Conservation (phyloP, 1,140 invertebrate species). For the Drosophila mauritiana region DNA sequence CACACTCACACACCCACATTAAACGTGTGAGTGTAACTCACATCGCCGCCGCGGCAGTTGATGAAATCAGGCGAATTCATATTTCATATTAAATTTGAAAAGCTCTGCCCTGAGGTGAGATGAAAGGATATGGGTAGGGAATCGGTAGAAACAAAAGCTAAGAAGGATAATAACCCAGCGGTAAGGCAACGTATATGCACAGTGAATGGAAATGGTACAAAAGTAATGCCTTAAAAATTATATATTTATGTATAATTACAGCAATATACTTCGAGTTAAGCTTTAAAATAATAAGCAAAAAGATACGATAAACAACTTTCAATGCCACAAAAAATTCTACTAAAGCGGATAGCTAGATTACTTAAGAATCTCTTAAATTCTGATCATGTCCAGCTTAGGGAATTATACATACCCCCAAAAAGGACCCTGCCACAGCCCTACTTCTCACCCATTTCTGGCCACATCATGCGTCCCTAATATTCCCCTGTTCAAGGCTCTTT, state of each 20-base stretch:
- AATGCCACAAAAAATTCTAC: neutral
- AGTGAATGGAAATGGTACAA: neutral
- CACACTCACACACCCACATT: conserved; percentile 9
- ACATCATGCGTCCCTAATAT: conserved; percentile 1
- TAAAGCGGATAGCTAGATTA: neutral
- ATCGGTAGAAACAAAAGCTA: neutral
- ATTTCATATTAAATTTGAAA: conserved; percentile 49
- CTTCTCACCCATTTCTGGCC: neutral
- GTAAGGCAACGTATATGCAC: neutral
- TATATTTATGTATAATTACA: no score
- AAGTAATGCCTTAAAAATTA: neutral
- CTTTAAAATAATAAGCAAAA: no score
- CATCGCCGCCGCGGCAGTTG: conserved; percentile 32
- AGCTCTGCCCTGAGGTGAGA: conserved; percentile 8
- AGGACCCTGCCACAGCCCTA: neutral
- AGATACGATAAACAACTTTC: neutral
- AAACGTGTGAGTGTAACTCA: conserved; percentile 18
- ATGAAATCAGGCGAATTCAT: conserved; percentile 51
- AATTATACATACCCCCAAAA: neutral
- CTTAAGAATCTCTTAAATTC: neutral
- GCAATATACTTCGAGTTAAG: no score
- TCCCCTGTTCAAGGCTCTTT: conserved; percentile 20
- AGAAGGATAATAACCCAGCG: neutral
- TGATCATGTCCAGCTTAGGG: neutral
- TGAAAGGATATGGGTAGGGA: neutral